These are phyloP conservation scores for Erebia palarica DNA, from an alignment of 2,888 invertebrate species.

Conservation along the genomic window DNA sequence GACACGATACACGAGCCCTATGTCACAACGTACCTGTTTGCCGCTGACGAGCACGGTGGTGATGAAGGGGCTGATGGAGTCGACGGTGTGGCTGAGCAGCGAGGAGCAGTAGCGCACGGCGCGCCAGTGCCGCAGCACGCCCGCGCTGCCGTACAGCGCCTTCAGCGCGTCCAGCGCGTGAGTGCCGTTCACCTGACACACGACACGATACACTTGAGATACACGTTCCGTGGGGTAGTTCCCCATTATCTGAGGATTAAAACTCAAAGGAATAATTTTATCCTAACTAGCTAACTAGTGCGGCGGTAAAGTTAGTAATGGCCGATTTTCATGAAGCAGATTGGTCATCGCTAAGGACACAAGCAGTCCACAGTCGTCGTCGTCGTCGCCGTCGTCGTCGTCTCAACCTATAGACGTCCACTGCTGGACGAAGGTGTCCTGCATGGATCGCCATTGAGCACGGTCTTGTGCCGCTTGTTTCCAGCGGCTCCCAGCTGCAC, in stretches of 20 bases:
- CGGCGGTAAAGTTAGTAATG: too few relatives aligned
- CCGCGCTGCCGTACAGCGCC: conserved; percentile 90
- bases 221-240: neutral
- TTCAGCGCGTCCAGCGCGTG: conserved; percentile 87
- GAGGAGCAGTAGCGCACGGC: conserved; percentile 98
- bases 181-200: conserved; percentile 68
- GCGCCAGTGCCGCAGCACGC: conserved; percentile 93
- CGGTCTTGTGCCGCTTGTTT: too few relatives aligned
- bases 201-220: neutral
- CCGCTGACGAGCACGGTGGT: conserved; percentile 98
- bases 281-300: too few relatives aligned
- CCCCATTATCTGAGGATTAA: too few relatives aligned
- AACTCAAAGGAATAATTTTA: too few relatives aligned
- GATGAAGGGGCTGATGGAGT: conserved; percentile 98
- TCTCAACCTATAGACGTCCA: too few relatives aligned
- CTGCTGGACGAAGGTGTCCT: too few relatives aligned
- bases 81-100: conserved; percentile 95
- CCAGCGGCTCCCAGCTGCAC: too few relatives aligned
- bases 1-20: neutral
- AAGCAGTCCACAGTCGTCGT: neutral
- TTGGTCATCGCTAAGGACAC: too few relatives aligned
- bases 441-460: too few relatives aligned
- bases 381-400: too few relatives aligned
- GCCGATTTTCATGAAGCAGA: too few relatives aligned
- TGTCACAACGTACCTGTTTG: conserved; percentile 88